A percentile compares a stretch with the other conserved stretches of the same genome.
Conservation (phyloP, 2,113 vertebrate genomes). For the Alces alces region DNA sequence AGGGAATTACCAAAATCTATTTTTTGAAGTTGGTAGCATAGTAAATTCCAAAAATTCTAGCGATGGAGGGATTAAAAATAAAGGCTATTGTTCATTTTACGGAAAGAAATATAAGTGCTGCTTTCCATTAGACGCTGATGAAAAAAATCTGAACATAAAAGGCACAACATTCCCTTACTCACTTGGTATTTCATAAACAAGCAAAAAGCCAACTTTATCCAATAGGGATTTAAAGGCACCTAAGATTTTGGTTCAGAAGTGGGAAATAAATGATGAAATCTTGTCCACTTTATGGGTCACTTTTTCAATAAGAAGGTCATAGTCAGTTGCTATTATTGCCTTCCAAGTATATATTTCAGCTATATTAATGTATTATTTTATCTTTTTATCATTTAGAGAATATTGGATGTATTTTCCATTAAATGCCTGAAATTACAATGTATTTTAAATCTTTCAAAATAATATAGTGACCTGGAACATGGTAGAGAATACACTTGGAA, state of each 20-base stretch:
- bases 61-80: background rate
- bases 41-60: background rate
- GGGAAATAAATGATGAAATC: conserved; percentile 58
- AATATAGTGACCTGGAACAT: background rate
- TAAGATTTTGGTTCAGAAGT: conserved; percentile 34
- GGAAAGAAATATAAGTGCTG: background rate
- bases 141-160: background rate
- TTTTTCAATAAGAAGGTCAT: conserved; percentile 59
- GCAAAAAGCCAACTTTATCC: conserved; percentile 18
- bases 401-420: background rate
- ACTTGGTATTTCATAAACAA: conserved; percentile 46
- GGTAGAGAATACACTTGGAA: background rate
- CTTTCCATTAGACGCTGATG: background rate
- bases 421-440: background rate
- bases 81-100: background rate
- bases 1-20: background rate
- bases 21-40: background rate
- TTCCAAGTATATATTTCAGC: conserved; percentile 4
- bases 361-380: background rate
- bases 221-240: conserved; percentile 7
- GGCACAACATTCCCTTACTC: background rate
- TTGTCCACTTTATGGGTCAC: conserved; percentile 49
- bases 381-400: background rate
- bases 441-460: background rate
- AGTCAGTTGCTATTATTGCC: background rate